A percentile compares a stretch with the other conserved stretches of the same genome.
These are phyloP conservation scores for Imbricaverruca yamaguchii DNA, from an alignment of 2,888 invertebrate species.

Conservation along the genomic window DNA sequence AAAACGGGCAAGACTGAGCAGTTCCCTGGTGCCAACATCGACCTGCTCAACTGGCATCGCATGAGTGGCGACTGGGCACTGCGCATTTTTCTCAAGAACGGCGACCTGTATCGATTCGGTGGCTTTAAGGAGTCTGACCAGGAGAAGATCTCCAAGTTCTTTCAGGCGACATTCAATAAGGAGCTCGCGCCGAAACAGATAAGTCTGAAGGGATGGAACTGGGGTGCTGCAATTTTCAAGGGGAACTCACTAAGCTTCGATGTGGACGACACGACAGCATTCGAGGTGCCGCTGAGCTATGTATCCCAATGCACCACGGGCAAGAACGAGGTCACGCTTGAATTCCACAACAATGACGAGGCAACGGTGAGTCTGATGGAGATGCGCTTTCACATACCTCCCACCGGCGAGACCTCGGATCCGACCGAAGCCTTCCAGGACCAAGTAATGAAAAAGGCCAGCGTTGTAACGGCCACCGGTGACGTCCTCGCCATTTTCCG, in stretches of 20 bases:
- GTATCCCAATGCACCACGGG: conserved; percentile 93
- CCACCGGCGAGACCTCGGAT: conserved; percentile 69
- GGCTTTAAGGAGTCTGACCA: conserved; percentile 91
- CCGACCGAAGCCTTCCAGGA: conserved; percentile 91
- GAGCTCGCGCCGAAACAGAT: conserved; percentile 86
- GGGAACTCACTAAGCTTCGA: conserved; percentile 80
- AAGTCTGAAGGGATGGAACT: conserved; percentile 97
- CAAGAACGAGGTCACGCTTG: conserved; percentile 96
- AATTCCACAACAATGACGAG: conserved; percentile 97
- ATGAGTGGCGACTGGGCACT: conserved; percentile 86
- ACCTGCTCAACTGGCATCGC: conserved; percentile 83
- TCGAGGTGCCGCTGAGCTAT: conserved; percentile 92
- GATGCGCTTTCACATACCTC: conserved; percentile 93
- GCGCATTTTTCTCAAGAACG: conserved; percentile 80
- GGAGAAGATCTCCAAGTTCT: conserved; percentile 86
- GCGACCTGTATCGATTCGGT: conserved; percentile 78
- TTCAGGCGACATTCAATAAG: conserved; percentile 70
- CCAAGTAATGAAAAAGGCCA: conserved; percentile 87
- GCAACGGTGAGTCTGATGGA: conserved; percentile 94
- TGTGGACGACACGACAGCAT: conserved; percentile 65
- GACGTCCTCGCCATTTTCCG: conserved; percentile 95
- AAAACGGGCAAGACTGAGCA: conserved; percentile 96
- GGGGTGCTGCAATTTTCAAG: conserved; percentile 91
- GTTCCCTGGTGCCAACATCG: conserved; percentile 73
- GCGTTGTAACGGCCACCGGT: conserved; percentile 94